phyloP scores from a whole-genome alignment of 2,888 invertebrate genomes.

The Dolichomitus sp. region DNA sequence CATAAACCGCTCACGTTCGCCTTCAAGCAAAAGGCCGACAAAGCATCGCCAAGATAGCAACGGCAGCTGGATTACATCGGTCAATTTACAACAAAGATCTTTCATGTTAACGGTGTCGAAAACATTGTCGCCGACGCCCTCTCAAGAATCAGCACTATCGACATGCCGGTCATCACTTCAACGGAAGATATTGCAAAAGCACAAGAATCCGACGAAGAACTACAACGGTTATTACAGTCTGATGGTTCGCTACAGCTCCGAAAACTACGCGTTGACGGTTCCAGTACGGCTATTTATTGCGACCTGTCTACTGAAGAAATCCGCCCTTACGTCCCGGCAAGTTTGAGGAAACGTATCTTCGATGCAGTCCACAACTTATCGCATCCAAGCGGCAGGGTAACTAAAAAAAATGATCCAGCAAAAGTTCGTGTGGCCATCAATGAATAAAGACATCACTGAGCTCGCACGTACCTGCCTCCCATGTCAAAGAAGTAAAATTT shows the following conservation, averaged over 20 bases:
- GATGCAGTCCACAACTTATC: conserved; percentile 60
- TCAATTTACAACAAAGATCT: background rate
- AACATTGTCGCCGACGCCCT: background rate
- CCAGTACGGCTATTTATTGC: no score
- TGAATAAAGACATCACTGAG: conserved; percentile 71
- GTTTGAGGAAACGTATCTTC: conserved; percentile 62
- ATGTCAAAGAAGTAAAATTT: conserved; percentile 78
- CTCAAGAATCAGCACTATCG: background rate
- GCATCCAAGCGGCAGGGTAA: conserved; percentile 68
- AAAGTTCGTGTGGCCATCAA: conserved; percentile 74
- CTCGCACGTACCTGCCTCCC: conserved; percentile 76
- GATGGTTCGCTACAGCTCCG: background rate
- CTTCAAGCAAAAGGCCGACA: background rate
- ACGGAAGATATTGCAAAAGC: background rate
- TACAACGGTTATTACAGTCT: background rate
- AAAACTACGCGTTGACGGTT: background rate
- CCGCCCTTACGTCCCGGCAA: conserved; percentile 67
- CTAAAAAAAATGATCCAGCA: conserved; percentile 68
- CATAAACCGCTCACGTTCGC: background rate
- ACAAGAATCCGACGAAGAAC: background rate
- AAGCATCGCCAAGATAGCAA: background rate
- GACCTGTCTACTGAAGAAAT: no score
- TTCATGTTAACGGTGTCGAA: background rate
- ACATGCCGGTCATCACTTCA: background rate
- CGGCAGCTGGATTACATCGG: background rate